Percentiles rank a stretch among this genome's conserved stretches.
These are phyloP conservation scores for Seriola aureovittata DNA, from an alignment of 2,113 vertebrate species.

Conservation along the genomic window DNA sequence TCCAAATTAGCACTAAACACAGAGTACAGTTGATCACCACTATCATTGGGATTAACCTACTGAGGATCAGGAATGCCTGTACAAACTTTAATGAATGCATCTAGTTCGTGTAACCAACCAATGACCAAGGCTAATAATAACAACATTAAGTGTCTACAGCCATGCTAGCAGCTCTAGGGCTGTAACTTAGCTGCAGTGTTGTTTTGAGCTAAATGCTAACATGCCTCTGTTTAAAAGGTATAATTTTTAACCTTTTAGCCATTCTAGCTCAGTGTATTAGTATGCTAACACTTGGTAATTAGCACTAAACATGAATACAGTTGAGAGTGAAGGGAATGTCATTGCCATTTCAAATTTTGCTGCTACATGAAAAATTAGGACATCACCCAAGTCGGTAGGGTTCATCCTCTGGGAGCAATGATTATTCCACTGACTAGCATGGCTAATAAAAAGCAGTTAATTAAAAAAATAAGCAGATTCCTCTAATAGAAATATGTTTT, in stretches of 20 bases:
- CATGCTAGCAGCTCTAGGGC: neutral
- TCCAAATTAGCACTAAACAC: neutral
- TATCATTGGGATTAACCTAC: neutral
- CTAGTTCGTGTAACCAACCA: neutral
- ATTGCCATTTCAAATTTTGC: neutral
- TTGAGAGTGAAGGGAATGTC: neutral
- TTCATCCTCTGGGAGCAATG: neutral
- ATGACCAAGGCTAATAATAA: neutral
- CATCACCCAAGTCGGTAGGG: neutral
- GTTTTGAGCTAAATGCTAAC: neutral
- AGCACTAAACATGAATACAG: neutral
- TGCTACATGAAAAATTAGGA: neutral
- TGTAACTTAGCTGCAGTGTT: neutral
- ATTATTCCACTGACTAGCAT: neutral
- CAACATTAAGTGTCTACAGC: neutral
- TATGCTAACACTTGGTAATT: neutral
- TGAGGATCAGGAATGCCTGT: neutral
- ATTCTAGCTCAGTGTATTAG: neutral
- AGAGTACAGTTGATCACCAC: neutral
- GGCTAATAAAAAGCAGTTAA: neutral
- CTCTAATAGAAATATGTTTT: neutral
- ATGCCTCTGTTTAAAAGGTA: neutral
- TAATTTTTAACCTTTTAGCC: neutral
- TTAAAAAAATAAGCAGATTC: too few species aligned
- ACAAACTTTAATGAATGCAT: neutral